Evolutionary conservation across 2,888 invertebrate species (phyloP), one percentile per base, ranked within the genome.

Genomic region (Luperina testacea): DNA sequence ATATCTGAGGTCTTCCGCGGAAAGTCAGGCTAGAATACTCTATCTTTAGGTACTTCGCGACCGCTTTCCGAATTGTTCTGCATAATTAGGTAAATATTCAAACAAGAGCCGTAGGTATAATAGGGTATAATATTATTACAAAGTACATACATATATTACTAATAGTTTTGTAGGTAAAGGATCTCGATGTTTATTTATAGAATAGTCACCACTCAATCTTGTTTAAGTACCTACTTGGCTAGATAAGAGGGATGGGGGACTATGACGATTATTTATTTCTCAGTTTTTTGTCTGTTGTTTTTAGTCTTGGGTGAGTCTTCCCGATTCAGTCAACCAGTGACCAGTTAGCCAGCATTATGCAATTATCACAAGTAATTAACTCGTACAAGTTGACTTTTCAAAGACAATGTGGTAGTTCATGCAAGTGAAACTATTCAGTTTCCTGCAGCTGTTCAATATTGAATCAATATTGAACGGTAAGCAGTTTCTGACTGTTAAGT

Each of bases 391-490:
- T 69, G 42, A 67, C 65, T 48, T 65, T 57, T 20, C 15, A 51
- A 70, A 78, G 45, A 61, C 38, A 65, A 63, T 57, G 63, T 65
- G 51, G 24, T 59, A 72, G 32, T 61, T 72, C 27, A 61, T 38
- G 59, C 20, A 72, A 15, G 73, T 38, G 67, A 64, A 82, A 86
- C 74, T 68, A 64, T 48, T 20, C 32, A n/a, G 83, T 64, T 85
- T n/a, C 63, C 59, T 38, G 76, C 64, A 69, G 53, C 75, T 69
- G 32, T 82, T 57, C 63, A 13, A 42, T 65, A 11, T 9, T 72
- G 80, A 85, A 82, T 83, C 83, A 84, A 84, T 86, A 86, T 86
- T 72, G 87, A 83, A 83, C 27, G 6, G 53, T 42, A 74, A 74
- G 61, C 76, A 86, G 74, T 77, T 86, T 48, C 83, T 72, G 72